phyloP scores from a whole-genome alignment of 2,888 invertebrate species.

The Holacanthella duospinosa region DNA sequence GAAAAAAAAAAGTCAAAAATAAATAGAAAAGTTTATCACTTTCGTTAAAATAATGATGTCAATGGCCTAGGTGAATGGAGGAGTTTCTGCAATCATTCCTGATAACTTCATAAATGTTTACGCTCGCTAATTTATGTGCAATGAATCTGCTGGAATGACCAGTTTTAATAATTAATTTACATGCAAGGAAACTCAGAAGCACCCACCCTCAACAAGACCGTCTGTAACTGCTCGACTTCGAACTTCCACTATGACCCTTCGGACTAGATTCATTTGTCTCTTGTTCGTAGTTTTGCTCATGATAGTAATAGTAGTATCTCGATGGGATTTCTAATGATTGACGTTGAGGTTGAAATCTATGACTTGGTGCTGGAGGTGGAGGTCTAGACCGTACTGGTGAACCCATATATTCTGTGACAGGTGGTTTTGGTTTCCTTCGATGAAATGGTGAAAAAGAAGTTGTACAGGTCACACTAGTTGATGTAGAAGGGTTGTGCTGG shows the following conservation, averaged over 20 bases:
- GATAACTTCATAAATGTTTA: too few species aligned
- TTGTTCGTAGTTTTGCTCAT: background rate
- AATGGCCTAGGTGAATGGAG: too few species aligned
- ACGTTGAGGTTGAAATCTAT: constrained; percentile 15
- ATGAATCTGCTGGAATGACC: too few species aligned
- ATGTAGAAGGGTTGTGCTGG: background rate
- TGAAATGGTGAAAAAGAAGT: constrained; percentile 4
- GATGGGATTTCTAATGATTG: constrained; percentile 34
- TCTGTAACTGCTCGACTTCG: constrained; percentile 23
- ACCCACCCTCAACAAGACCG: constrained; percentile 29
- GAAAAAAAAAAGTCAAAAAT: too few species aligned
- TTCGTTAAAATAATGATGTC: too few species aligned
- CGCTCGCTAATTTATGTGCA: too few species aligned
- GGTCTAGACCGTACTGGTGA: background rate
- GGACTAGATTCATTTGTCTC: too few species aligned
- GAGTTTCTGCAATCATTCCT: too few species aligned
- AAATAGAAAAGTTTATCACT: too few species aligned
- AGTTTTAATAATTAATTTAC: too few species aligned
- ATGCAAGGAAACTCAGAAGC: too few species aligned
- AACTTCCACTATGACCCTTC: constrained; percentile 7
- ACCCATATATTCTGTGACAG: background rate
- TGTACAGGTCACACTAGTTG: constrained; percentile 12
- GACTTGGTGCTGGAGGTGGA: background rate
- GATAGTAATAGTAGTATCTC: constrained; percentile 34
- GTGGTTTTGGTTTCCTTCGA: background rate